Base-by-base conservation (phyloP, 2,113 vertebrate genomes). In the Tylochromis polylepis region DNA sequence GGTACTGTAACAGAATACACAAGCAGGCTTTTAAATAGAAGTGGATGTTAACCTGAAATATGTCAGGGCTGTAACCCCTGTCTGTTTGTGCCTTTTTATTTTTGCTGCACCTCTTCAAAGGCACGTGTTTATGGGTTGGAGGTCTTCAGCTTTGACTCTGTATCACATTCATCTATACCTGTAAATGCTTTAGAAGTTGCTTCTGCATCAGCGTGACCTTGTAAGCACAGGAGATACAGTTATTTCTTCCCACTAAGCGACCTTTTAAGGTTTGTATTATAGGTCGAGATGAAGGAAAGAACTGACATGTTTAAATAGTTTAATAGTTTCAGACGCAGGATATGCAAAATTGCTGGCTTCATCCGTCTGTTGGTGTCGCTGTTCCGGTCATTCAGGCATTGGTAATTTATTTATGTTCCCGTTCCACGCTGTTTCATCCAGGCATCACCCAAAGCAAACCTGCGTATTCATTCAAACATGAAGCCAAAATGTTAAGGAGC, bases 1-100 rank as follows among this genome's bases (percentile, higher is more conserved):
- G 93, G 93, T 90, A 90, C 82, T 88, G 79, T 81, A 82, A 72
- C 67, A 83, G 60, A 86, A 88, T 34, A 84, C 82, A 85, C 24
- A 49, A 83, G 56, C 43, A 78, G 78, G 85, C 72, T 87, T 88
- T 88, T 83, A 65, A 81, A 62, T 22, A 53, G 56, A 72, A 85
- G 77, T 88, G 88, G 86, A 85, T 87, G 75, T 82, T 85, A 82
- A 85, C 49, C 85, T 65, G 70, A 85, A 27, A 36, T 22, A 34
- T 81, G 86, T 85, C 88, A 31, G 41, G 60, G 58, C 41, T 80
- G 14, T 79, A 53, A 79, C 85, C 24, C 36, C 55, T 16, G 51
- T 56, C 86, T 83, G 46, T 55, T 81, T 89, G 78, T 90, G 85
- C 85, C 84, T 85, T 91, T 89, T 85, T 84, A 5, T 72, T 86